phyloP scores from a whole-genome alignment of 1,140 invertebrate species.

The Ylistrum balloti region DNA sequence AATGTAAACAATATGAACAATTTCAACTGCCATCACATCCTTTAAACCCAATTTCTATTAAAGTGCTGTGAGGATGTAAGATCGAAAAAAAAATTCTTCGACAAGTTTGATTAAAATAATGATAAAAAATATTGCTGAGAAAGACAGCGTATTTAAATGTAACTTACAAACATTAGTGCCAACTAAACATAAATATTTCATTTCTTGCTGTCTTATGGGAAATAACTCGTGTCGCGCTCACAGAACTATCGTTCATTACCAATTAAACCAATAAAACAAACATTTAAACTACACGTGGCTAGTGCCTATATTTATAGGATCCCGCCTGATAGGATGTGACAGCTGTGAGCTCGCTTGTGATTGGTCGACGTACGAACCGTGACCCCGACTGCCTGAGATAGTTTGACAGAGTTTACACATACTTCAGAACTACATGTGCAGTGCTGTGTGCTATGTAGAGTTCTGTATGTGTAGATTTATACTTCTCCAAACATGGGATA shows the following conservation, averaged over 20 bases:
- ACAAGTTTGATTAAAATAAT: too few relatives aligned
- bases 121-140: too few relatives aligned
- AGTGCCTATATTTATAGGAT: not conserved
- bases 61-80: too few relatives aligned
- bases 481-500: not conserved
- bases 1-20: too few relatives aligned
- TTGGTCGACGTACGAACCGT: constrained; percentile 1
- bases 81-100: too few relatives aligned
- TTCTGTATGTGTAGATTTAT: constrained; percentile 9
- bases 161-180: too few relatives aligned
- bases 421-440: constrained; percentile 41
- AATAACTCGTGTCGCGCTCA: not conserved
- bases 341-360: not conserved
- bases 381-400: not conserved
- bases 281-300: constrained; percentile 11
- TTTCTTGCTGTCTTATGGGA: not conserved
- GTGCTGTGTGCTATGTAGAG: constrained; percentile 40
- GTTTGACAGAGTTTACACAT: not conserved
- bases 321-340: constrained; percentile 31
- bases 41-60: too few relatives aligned
- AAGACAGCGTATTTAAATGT: too few relatives aligned
- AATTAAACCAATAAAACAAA: constrained; percentile 1
- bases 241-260: not conserved
- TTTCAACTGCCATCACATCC: too few relatives aligned
- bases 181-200: too few relatives aligned